Conservation (phyloP, 2,888 invertebrate genomes). For the Amorpha juglandis region DNA sequence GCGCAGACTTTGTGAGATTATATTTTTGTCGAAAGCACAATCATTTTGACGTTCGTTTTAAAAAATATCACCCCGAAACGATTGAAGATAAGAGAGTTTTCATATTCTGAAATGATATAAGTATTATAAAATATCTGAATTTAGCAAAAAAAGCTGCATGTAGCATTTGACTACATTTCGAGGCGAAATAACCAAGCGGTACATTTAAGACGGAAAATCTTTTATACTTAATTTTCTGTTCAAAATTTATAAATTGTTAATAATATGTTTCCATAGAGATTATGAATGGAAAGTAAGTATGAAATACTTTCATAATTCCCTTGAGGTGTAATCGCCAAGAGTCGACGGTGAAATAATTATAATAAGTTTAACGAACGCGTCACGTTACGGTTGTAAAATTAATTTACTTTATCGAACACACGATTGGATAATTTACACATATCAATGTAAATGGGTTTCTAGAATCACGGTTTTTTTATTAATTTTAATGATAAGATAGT, state of each 20-base stretch:
- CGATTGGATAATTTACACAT: conserved; percentile 2
- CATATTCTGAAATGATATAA: no score
- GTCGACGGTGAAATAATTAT: background rate
- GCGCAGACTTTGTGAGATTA: no score
- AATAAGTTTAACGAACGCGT: background rate
- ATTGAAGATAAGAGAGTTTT: no score
- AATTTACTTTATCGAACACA: background rate
- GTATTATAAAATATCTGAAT: no score
- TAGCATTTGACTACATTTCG: no score
- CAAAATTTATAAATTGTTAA: background rate
- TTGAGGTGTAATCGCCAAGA: background rate
- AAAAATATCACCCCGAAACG: background rate
- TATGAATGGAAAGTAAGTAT: background rate
- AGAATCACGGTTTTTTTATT: background rate
- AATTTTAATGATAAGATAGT: background rate
- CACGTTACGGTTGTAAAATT: background rate
- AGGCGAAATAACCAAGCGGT: no score
- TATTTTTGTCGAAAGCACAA: no score
- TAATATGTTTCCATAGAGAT: background rate
- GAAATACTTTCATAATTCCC: conserved; percentile 3
- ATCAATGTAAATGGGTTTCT: conserved; percentile 6
- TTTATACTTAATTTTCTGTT: background rate
- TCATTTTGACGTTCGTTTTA: background rate
- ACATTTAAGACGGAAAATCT: no score
- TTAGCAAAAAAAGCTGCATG: no score